Evolutionary conservation across 2,797 vertebrate species (phyloP), one percentile per base, ranked within the genome.

Genomic region (Coilia nasus): DNA sequence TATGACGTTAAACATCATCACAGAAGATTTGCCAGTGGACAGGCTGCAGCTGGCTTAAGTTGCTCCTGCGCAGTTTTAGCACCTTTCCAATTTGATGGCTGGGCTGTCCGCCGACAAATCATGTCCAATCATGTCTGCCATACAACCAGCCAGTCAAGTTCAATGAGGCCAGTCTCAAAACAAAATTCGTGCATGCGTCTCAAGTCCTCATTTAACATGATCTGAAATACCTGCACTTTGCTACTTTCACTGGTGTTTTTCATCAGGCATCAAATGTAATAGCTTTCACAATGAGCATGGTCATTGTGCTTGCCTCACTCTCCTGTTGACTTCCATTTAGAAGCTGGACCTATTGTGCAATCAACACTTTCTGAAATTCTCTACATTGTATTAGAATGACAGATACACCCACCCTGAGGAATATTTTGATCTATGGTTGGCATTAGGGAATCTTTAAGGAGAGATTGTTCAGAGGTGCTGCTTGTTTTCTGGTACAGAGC

Each of bases 401-500:
- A 21, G 60, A 25, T 23, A 23, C 60, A 9, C 10, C 6, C 10
- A 25, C 2, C n/a, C 60, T 9, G 10, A 64, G 6, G 4, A 78
- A 78, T 78, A 25, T 78, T 75, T 28, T 19, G 17, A 75, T 75
- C 12, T 15, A 17, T 35, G 12, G 6, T 75, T 75, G 15, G 28
- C 14, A 75, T 12, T 12, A 75, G 11, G 28, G 10, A 64, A 10
- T 75, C 17, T 31, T 75, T 15, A 41, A 75, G 28, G 4, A 75
- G 14, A 19, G 19, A 5, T 6, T 75, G 28, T 41, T 71, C 28
- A 5, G 67, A 75, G 31, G 64, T 71, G 23, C 11, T 15, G 67
- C 31, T 75, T 78, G 6, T 41, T 78, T 78, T 78, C 28, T 35
- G 67, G 67, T 35, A 71, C 2, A 78, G 35, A 78, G 71, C 71